Evolutionary conservation across 2,888 invertebrate genomes (phyloP), one percentile per base, ranked within the genome.

Genomic region (Nesidiocoris tenuis): DNA sequence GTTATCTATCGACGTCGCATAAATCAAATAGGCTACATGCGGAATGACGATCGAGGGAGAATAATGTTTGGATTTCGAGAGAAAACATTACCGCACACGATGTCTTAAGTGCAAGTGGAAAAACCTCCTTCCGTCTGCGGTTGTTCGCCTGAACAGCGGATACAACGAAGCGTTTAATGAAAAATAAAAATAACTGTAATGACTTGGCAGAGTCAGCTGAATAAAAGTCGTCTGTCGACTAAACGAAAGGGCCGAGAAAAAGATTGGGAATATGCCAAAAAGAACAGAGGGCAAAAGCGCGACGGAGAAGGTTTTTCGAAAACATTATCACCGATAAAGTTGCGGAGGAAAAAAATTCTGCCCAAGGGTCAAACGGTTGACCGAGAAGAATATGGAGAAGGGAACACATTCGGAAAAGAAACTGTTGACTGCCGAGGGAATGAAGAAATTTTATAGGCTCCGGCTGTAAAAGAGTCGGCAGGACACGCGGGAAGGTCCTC

Each of bases 161-260:
- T 24, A 70, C 70, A 59, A 70, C 70, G 70, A 70, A 70, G 70
- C 70, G 70, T 70, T 70, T 70, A 70, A 70, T 70, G 70, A 70
- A 70, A 70, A 59, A 70, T 70, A 70, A 70, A 70, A 70, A 70
- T 70, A 70, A 59, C 70, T 25, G 70, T 70, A 70, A 70, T 70
- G 70, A 70, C 59, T 70, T 70, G 70, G 70, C 70, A 17, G 59
- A 59, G 68, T 70, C 70, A 24, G 19, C 59, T 19, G 70, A 70
- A 70, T 70, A 70, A 70, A 70, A 70, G 17, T 67, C 67, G 22
- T 21, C 19, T 21, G 23, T 24, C 39, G 39, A 39, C 59, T 17
- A 70, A 70, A 70, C 59, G 70, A 70, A 70, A 70, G 70, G 61
- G 70, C 70, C 25, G 24, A 1, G 39, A 23, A 21, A 21, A 21